Percentiles rank a stretch among this genome's conserved stretches.
phyloP scores from a whole-genome alignment of 2,113 vertebrate genomes.

The Centropus bengalensis region DNA sequence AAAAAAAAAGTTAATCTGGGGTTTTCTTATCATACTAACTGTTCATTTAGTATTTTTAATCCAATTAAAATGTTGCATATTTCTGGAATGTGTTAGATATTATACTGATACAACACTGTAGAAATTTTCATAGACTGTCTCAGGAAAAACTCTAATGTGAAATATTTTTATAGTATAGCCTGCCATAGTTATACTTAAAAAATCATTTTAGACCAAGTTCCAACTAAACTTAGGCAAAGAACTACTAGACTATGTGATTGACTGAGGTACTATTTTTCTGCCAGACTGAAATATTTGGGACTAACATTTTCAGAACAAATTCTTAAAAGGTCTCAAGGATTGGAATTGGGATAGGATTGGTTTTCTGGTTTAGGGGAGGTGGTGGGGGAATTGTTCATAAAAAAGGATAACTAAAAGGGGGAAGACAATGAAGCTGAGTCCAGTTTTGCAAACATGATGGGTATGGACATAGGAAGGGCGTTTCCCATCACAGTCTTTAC shows the following conservation, averaged over 20 bases:
- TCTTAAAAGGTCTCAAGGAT: not conserved
- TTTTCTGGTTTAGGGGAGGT: fast-evolving
- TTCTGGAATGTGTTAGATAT: not conserved
- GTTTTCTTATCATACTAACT: not conserved
- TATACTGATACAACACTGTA: not conserved
- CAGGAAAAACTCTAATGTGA: not conserved
- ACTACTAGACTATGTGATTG: not conserved
- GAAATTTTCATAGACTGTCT: not conserved
- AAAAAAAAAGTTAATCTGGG: not conserved
- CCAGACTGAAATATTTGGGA: not conserved
- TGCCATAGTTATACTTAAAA: not conserved
- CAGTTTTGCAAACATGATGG: not conserved
- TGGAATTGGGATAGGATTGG: too few species aligned
- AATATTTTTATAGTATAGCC: not conserved
- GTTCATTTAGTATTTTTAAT: not conserved
- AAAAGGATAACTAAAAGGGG: not conserved
- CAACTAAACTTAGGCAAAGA: not conserved
- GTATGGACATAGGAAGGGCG: not conserved
- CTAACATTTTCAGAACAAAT: not conserved
- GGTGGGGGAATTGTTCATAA: not conserved
- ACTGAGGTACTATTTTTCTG: not conserved
- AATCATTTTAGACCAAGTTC: not conserved
- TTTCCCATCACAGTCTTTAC: not conserved
- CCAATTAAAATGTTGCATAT: not conserved
- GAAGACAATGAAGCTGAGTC: not conserved